Evolutionary conservation across 2,797 vertebrate genomes (phyloP).

Genomic region (Diglossa cyanea): DNA sequence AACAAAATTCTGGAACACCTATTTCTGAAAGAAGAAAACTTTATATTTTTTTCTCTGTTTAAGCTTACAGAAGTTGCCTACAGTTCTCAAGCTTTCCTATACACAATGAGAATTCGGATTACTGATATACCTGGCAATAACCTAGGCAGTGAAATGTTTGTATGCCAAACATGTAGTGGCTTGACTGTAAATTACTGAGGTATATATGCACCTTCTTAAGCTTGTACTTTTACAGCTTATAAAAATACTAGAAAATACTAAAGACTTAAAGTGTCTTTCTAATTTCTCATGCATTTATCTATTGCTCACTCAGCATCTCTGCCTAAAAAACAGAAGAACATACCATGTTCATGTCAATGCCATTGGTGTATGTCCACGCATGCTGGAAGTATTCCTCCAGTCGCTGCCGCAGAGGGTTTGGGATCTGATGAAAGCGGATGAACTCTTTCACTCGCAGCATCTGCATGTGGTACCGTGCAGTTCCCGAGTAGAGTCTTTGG

Average conservation of each 20-base stretch:
- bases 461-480: constrained; percentile 96
- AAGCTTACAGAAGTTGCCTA: neutral
- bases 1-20: neutral
- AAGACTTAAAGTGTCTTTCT: neutral
- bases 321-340: constrained; percentile 67
- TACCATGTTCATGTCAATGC: constrained; percentile 99
- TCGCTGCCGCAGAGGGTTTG: constrained; percentile 93
- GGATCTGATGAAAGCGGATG: constrained; percentile 98
- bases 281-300: neutral
- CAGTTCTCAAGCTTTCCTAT: neutral
- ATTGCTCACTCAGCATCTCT: neutral
- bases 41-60: neutral
- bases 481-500: constrained; percentile 96
- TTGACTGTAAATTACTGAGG: neutral
- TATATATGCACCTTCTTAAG: neutral
- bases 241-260: neutral
- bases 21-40: neutral
- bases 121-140: neutral
- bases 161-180: neutral
- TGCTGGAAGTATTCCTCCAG: constrained; percentile 99
- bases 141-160: neutral
- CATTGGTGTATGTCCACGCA: constrained; percentile 98
- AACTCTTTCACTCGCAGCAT: constrained; percentile 98
- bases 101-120: neutral
- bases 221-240: neutral